Evolutionary conservation across 2,888 invertebrate species (phyloP), one percentile per base, ranked within the genome.

Genomic region (Eupithecia pulchellata): DNA sequence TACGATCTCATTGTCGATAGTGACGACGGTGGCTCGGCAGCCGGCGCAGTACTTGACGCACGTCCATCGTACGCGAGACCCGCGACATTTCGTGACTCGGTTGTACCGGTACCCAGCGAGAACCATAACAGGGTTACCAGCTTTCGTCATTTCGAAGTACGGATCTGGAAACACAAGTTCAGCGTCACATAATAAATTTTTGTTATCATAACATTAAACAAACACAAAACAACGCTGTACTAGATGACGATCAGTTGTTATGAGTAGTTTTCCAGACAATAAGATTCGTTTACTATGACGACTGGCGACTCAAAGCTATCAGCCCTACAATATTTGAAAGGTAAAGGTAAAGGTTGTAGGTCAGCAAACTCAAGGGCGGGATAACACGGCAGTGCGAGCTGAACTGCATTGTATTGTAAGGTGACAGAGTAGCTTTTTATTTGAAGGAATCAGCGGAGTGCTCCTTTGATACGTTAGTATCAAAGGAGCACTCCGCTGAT

Each of bases 1-100:
- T 11, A 80, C 66, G 20, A 82, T 79, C 62, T 57, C 63, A 65
- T 77, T 68, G 4, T 80, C 75, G 6, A 81, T 13, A 0, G 83
- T 87, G 34, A 75, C 70, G 42, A 88, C 66, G 6, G 80, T 71
- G 1, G 85, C 84, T 3, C 82, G 77, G 55, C 87, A 87, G 2
- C 84, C 85, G 2, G 69, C 58, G 14, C 79, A 77, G 13, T 79
- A 78, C 71, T 83, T 85, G 39, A 82, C 75, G 63, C 88, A 88
- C 0, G 77, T 80, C 87, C 88, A 88, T 1, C 86, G 76, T 11
- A 78, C 76, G 55, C 81, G 83, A 4, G 85, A 82, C 0, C 86
- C 85, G 34, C 81, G 83, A 71, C 76, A 79, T 17, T 72, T 73
- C 25, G 66, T 80, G 17, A 79, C 81, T 25, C 78, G 79, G 60